Evolutionary conservation across 2,888 invertebrate species (phyloP), one percentile per base, ranked within the genome.

Genomic region (Drosophila acutilabella): DNA sequence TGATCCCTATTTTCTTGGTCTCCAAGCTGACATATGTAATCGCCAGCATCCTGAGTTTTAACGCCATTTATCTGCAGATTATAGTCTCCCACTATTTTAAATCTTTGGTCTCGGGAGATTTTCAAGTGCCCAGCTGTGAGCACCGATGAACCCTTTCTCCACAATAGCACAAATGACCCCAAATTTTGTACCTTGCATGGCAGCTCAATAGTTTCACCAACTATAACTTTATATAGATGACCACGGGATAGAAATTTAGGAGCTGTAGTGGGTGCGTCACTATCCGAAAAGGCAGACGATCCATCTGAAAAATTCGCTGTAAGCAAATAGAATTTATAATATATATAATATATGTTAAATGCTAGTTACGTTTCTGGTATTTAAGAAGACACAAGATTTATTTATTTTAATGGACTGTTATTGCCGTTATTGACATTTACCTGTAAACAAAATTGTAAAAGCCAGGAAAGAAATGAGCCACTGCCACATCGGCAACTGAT

Each of bases 121-220:
- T 95, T 95, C 41, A 95, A 93, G 78, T 94, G 95, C 13, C 95
- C 95, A 0, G 95, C 96, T 0, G 95, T 95, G 52, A 96, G 93
- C 7, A 96, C 95, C 0, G 95, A 94, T 0, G 95, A 94, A 0
- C 95, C 95, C 40, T 95, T 93, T 57, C 95, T 92, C 95, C 95
- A 96, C 44, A 96, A 92, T 50, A 96, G 91, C 47, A 95, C 95
- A 85, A 94, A 93, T 1, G 94, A 94, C 1, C 95, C 92, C 81
- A 96, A 93, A 91, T 96, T 96, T 90, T 96, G 96, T 11, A 96
- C 96, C 92, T 96, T 96, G 82, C 96, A 96, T 8, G 96, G 96
- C 64, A 96, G 92, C 51, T 95, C 94, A 53, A 96, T 93, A 0
- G 96, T 96, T 90, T 96, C 96, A 5, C 96, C 96, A 1, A 95